These are phyloP conservation scores for Mongoloraphidia duomilia DNA, from an alignment of 2,888 invertebrate species.

Conservation along the genomic window DNA sequence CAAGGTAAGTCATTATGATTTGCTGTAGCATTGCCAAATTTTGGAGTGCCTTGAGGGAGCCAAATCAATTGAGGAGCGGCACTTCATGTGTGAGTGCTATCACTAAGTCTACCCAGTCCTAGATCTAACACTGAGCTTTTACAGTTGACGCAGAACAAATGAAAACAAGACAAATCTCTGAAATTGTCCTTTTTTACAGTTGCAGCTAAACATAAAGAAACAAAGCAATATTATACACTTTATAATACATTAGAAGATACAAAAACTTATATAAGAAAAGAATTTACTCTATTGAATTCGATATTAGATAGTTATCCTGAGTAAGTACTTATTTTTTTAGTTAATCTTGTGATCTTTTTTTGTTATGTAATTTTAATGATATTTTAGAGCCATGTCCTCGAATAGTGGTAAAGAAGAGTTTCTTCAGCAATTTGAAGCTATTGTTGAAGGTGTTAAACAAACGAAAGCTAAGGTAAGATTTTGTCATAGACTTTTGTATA, in stretches of 20 bases:
- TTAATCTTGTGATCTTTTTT: constrained; percentile 7
- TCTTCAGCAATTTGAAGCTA: constrained; percentile 76
- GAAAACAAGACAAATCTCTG: neutral
- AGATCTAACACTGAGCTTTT: neutral
- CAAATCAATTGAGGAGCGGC: no score
- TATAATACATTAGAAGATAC: constrained; percentile 93
- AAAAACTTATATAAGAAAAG: constrained; percentile 84
- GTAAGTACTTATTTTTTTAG: constrained; percentile 35
- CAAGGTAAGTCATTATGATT: constrained; percentile 45
- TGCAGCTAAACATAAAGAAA: constrained; percentile 88
- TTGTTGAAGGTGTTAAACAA: constrained; percentile 78
- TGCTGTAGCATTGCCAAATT: neutral
- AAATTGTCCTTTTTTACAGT: constrained; percentile 40
- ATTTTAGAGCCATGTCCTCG: constrained; percentile 66
- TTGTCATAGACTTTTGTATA: no score
- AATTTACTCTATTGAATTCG: constrained; percentile 74
- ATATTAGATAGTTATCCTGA: constrained; percentile 78
- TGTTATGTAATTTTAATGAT: constrained; percentile 2
- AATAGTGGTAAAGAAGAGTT: constrained; percentile 73
- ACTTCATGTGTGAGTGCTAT: no score
- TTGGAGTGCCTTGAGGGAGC: no score
- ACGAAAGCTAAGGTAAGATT: constrained; percentile 59
- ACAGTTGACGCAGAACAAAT: no score
- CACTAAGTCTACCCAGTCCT: no score
- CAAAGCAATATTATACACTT: constrained; percentile 91